Conservation (phyloP, 2,113 vertebrate genomes). For the Bombycilla garrulus region DNA sequence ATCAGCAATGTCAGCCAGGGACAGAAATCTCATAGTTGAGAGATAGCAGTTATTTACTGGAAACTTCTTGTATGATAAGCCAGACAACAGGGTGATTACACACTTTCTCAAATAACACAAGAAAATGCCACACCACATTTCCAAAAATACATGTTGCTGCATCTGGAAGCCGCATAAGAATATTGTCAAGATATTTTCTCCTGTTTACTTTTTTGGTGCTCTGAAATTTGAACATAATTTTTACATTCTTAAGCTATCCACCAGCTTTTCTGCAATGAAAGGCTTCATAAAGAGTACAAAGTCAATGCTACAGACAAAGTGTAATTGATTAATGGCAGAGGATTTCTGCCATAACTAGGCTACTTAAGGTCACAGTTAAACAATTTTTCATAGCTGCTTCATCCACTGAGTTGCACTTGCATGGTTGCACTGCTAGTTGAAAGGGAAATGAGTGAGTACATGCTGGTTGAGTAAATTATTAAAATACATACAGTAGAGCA, state of each 20-base stretch:
- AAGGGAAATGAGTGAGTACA: slow-evolving; percentile 3
- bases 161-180: slow-evolving; percentile 7
- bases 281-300: neutral
- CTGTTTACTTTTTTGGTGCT: neutral
- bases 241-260: neutral
- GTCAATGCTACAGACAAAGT: neutral
- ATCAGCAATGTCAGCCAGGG: slow-evolving; percentile 41
- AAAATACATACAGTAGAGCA: neutral
- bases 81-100: slow-evolving; percentile 32
- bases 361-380: slow-evolving; percentile 24
- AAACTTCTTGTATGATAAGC: slow-evolving; percentile 40
- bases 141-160: neutral
- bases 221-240: neutral
- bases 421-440: neutral
- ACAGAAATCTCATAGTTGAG: slow-evolving; percentile 38
- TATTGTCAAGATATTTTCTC: neutral
- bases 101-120: slow-evolving; percentile 28
- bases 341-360: neutral
- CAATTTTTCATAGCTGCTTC: slow-evolving; percentile 4
- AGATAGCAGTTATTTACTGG: slow-evolving; percentile 55
- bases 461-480: slow-evolving; percentile 11
- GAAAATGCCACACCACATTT: neutral
- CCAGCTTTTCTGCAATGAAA: neutral
- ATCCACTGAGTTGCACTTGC: neutral
- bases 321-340: slow-evolving; percentile 2